These are phyloP conservation scores for Hoplostethus atlanticus DNA, from an alignment of 2,797 vertebrate genomes.

Conservation along the genomic window DNA sequence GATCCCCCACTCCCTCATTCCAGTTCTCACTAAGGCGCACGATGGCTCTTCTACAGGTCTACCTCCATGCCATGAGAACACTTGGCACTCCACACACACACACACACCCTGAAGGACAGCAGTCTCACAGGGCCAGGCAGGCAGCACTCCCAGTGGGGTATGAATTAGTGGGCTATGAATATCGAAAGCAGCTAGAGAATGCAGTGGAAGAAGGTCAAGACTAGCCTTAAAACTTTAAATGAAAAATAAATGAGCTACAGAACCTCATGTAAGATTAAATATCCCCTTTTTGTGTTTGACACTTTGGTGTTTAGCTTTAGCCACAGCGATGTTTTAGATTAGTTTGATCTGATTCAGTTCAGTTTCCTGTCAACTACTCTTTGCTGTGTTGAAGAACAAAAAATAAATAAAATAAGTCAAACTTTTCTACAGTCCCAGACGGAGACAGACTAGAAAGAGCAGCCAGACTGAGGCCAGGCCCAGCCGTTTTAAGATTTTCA, in stretches of 20 bases:
- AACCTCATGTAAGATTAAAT: constrained; percentile 29
- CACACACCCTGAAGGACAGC: constrained; percentile 55
- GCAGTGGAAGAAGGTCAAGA: constrained; percentile 62
- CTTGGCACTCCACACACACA: constrained; percentile 56
- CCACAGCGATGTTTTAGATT: constrained; percentile 13
- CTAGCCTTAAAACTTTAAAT: constrained; percentile 41
- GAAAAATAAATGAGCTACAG: constrained; percentile 47
- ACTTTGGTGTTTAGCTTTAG: constrained; percentile 33
- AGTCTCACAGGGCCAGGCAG: constrained; percentile 50
- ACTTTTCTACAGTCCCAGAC: constrained; percentile 64
- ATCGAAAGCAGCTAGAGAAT: constrained; percentile 57
- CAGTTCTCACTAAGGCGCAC: constrained; percentile 50
- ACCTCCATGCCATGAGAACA: constrained; percentile 74
- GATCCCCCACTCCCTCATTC: constrained; percentile 67
- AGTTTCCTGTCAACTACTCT: constrained; percentile 53
- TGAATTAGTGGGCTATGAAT: constrained; percentile 70
- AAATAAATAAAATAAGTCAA: constrained; percentile 19
- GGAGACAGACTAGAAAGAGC: constrained; percentile 59
- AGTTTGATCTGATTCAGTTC: constrained; percentile 52
- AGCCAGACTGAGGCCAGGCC: constrained; percentile 66
- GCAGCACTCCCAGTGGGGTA: constrained; percentile 40
- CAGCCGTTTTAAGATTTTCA: constrained; percentile 65
- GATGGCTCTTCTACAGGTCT: constrained; percentile 71
- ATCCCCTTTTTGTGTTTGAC: constrained; percentile 39
- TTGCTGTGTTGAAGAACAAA: constrained; percentile 32